Conservation (phyloP, 2,797 vertebrate species). For the Tenualosa ilisha region DNA sequence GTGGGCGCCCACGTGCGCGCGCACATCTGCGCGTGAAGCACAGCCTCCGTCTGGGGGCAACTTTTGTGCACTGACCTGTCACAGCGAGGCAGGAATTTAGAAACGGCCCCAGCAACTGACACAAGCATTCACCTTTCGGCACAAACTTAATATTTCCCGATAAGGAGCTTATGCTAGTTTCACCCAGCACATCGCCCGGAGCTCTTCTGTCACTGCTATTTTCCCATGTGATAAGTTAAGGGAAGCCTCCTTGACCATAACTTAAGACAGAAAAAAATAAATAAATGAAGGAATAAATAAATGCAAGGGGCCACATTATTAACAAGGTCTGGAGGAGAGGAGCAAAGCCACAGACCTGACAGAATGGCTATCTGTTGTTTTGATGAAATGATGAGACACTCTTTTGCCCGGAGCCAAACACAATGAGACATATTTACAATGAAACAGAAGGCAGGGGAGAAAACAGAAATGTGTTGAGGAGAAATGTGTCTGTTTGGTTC, state of each 20-base stretch:
- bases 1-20: constrained; percentile 25
- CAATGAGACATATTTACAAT: constrained; percentile 41
- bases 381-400: constrained; percentile 52
- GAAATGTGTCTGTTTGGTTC: not conserved
- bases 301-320: constrained; percentile 65
- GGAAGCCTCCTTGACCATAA: constrained; percentile 77
- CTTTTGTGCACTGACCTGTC: constrained; percentile 81
- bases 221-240: constrained; percentile 78
- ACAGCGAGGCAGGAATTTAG: constrained; percentile 76
- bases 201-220: constrained; percentile 77
- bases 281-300: not conserved
- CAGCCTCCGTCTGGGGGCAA: constrained; percentile 65
- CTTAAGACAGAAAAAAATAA: constrained; percentile 58
- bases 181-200: constrained; percentile 75
- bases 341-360: constrained; percentile 55
- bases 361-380: constrained; percentile 57
- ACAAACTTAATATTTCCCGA: constrained; percentile 86
- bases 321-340: constrained; percentile 55
- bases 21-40: constrained; percentile 43
- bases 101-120: constrained; percentile 82
- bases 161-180: constrained; percentile 90
- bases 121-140: constrained; percentile 79
- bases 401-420: constrained; percentile 66
- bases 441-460: constrained; percentile 31
- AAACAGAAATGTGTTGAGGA: not conserved